Conservation (phyloP, 2,113 vertebrate genomes). For the Antigone vipio region DNA sequence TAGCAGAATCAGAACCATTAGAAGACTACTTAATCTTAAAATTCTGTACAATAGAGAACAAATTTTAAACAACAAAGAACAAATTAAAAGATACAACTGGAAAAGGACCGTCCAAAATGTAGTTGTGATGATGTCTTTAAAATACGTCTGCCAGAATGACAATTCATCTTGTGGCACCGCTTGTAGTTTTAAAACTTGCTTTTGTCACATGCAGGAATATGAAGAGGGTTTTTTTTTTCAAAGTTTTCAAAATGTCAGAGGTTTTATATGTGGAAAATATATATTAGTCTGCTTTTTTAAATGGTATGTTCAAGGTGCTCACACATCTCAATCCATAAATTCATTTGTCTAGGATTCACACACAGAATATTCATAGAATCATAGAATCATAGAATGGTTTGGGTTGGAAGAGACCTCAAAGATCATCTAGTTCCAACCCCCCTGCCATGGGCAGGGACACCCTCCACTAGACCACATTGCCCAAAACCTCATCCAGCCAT, state of each 20-base stretch:
- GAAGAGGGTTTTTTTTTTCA: not conserved
- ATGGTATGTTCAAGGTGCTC: accelerated
- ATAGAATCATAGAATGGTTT: too few relatives aligned
- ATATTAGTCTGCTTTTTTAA: not conserved
- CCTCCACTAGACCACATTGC: too few relatives aligned
- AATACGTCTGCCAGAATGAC: not conserved
- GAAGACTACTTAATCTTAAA: not conserved
- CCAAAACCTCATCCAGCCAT: too few relatives aligned
- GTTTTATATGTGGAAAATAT: not conserved
- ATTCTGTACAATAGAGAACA: not conserved
- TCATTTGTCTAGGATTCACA: not conserved
- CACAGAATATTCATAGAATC: not conserved
- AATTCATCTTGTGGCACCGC: not conserved
- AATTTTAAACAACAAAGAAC: not conserved
- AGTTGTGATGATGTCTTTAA: not conserved
- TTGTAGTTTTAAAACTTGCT: not conserved
- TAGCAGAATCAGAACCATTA: not conserved
- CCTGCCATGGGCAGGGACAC: too few relatives aligned
- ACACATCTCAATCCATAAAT: not conserved
- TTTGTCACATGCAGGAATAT: not conserved
- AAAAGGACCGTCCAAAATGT: not conserved
- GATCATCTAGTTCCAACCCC: too few relatives aligned
- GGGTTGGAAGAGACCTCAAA: too few relatives aligned
- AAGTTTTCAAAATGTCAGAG: not conserved
- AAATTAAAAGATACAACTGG: not conserved